These are phyloP conservation scores for Atlantisia rogersi DNA, from an alignment of 2,113 vertebrate genomes.

Conservation along the genomic window DNA sequence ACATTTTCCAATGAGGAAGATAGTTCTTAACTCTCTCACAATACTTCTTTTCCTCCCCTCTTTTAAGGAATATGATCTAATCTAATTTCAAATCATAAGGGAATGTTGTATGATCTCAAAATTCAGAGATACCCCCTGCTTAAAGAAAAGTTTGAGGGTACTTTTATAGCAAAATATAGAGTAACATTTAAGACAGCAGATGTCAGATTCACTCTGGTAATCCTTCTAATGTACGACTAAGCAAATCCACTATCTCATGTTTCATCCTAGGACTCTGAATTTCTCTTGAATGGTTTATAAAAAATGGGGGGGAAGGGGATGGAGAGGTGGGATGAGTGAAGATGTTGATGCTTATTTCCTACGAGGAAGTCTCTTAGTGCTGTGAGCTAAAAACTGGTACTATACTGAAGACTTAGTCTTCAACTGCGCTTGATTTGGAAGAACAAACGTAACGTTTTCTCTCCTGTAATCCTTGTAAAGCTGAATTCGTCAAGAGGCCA, in stretches of 20 bases:
- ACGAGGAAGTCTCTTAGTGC: not conserved
- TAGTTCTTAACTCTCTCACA: not conserved
- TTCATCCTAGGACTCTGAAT: not conserved
- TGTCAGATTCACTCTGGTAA: not conserved
- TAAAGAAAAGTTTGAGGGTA: not conserved
- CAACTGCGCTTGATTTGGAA: not conserved
- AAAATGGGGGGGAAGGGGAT: not conserved
- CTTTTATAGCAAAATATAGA: not conserved
- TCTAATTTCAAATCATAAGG: not conserved
- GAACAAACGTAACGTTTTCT: not conserved
- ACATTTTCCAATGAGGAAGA: not conserved
- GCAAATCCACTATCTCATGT: not conserved
- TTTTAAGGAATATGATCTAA: not conserved
- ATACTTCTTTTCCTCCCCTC: not conserved
- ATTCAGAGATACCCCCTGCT: not conserved
- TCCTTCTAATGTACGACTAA: not conserved
- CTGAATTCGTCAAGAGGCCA: not conserved
- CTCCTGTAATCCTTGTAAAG: not conserved
- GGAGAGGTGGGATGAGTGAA: too few relatives aligned
- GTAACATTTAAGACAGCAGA: not conserved
- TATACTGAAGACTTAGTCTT: not conserved
- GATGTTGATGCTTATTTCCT: not conserved
- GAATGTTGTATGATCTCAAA: not conserved
- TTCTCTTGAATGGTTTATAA: not conserved
- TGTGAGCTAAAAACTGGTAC: not conserved